A percentile compares a stretch with the other conserved stretches of the same genome.
phyloP scores from a whole-genome alignment of 2,888 invertebrate genomes.

The Trichopoda pennipes region DNA sequence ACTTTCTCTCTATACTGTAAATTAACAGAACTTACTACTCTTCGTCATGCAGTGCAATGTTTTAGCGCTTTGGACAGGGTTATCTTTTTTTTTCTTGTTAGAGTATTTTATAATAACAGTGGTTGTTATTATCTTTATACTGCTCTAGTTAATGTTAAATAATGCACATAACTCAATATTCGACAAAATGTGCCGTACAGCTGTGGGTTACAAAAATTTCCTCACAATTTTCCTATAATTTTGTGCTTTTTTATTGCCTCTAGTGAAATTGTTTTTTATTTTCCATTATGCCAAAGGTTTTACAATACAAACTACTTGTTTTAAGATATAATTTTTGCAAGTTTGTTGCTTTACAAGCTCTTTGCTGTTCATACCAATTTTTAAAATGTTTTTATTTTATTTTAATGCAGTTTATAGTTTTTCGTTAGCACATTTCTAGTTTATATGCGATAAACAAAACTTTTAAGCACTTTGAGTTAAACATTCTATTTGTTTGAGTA shows the following conservation, averaged over 20 bases:
- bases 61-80: slow-evolving; percentile 70
- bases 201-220: slow-evolving; percentile 48
- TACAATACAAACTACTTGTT: slow-evolving; percentile 70
- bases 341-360: slow-evolving; percentile 74
- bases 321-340: slow-evolving; percentile 78
- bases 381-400: neutral
- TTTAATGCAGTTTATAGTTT: slow-evolving; percentile 65
- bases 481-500: neutral
- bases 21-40: slow-evolving; percentile 3
- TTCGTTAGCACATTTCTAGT: slow-evolving; percentile 44
- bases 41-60: neutral
- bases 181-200: slow-evolving; percentile 70
- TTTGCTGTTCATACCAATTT: slow-evolving; percentile 38
- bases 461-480: neutral
- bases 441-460: slow-evolving; percentile 44
- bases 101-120: slow-evolving; percentile 62
- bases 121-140: slow-evolving; percentile 79
- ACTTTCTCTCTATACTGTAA: neutral
- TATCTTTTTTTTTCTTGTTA: slow-evolving; percentile 64
- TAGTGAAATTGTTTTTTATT: slow-evolving; percentile 53
- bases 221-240: slow-evolving; percentile 53
- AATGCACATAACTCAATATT: slow-evolving; percentile 79
- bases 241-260: slow-evolving; percentile 59
- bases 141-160: slow-evolving; percentile 76
- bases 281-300: slow-evolving; percentile 58